Percentiles rank a stretch among this genome's conserved stretches.
Evolutionary conservation across 2,888 invertebrate species (phyloP).

Genomic region (Perdita meconis): DNA sequence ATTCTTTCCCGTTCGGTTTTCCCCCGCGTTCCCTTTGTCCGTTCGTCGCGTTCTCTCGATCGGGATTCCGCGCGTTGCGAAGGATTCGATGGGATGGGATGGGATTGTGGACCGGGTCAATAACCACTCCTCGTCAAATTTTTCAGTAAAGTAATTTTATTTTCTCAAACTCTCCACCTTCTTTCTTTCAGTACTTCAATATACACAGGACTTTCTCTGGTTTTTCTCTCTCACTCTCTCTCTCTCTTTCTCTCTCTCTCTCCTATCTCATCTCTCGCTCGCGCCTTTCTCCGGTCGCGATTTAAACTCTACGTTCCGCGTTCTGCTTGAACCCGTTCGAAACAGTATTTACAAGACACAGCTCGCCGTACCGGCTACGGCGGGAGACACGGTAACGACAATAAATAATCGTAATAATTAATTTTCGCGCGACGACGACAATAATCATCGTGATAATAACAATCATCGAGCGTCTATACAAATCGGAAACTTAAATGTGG

Average conservation of each 20-base stretch:
- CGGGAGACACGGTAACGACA: conserved; percentile 49
- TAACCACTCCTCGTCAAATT: conserved; percentile 83
- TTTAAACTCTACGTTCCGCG: conserved; percentile 28
- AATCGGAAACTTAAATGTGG: conserved; percentile 54
- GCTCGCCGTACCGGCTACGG: conserved; percentile 50
- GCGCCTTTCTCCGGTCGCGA: conserved; percentile 25
- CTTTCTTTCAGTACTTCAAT: conserved; percentile 52
- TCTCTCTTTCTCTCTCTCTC: conserved; percentile 40
- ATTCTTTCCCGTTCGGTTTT: neutral
- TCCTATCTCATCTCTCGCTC: conserved; percentile 25
- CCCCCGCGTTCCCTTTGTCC: conserved; percentile 5
- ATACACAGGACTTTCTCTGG: conserved; percentile 63
- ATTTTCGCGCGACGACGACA: conserved; percentile 44
- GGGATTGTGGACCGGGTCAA: conserved; percentile 80
- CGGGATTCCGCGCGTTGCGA: conserved; percentile 29
- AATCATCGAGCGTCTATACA: conserved; percentile 47
- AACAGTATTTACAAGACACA: conserved; percentile 66
- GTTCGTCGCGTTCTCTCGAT: conserved; percentile 10
- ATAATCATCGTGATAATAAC: conserved; percentile 34
- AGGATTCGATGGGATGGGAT: conserved; percentile 66
- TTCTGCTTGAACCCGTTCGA: conserved; percentile 42
- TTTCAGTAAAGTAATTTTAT: conserved; percentile 82
- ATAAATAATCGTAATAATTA: conserved; percentile 66
- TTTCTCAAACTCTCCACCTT: conserved; percentile 71
- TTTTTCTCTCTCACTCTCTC: conserved; percentile 15